Base-by-base conservation (phyloP, 2,888 invertebrate species). In the Miltochrista miniata region DNA sequence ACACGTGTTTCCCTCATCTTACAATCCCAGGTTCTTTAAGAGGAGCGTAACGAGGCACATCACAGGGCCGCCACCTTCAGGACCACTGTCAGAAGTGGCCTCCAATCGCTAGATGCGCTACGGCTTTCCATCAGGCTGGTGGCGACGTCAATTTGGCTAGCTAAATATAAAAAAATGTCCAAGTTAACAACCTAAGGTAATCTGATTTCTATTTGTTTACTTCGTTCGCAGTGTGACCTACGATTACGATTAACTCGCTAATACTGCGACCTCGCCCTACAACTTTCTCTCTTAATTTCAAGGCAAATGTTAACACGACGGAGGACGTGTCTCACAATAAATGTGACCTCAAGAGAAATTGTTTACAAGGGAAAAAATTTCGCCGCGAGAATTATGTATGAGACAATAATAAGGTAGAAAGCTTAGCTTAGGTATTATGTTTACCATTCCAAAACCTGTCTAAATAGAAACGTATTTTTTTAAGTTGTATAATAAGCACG, bases 271-370 rank as follows among this genome's bases (percentile, higher is more conserved):
- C 51, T 55, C 50, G 48, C 45, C 57, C 43, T 44, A 44, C 30
- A 49, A 65, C 54, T 64, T 64, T 64, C 66, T 62, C 62, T 41
- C 33, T 54, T 51, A 15, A 37, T 41, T 42, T 54, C 55, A 54
- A 38, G 52, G 38, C 40, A 54, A 44, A 5, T 56, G 46, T 53
- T 50, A 58, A 58, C 53, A 37, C 53, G 43, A 55, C 57, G 51
- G 15, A 40, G 59, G 52, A 55, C 38, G 41, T 43, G 43, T 36
- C 44, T 56, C 35, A 14, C 42, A 44, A 48, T 51, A 49, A 39
- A 49, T 24, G 29, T 45, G 43, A 54, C 43, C 55, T 42, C 12
- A 7, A 40, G 45, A 51, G 59, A 59, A 65, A 65, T 48, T 54
- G 45, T 56, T 52, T 44, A 59, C 45, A 59, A 45, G 47, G 38